Base-by-base conservation (phyloP, 2,888 invertebrate species). In the Tachina fera region DNA sequence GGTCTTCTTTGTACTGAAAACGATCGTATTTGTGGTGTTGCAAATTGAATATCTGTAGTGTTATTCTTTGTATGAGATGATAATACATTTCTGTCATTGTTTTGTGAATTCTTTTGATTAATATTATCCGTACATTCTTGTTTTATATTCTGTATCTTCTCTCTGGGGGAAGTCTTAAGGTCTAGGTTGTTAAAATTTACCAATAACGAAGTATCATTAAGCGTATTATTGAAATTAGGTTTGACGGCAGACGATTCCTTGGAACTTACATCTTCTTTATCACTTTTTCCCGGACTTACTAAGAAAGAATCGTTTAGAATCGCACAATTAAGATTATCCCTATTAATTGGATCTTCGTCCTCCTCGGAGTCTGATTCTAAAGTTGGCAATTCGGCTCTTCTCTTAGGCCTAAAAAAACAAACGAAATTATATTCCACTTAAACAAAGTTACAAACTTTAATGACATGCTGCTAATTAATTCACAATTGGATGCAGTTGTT, bases 221-320 rank as follows among this genome's bases (percentile, higher is more conserved):
- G 60, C 8, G 47, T 14, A 31, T 58, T 67, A 53, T 80, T 78
- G 22, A 16, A 22, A 56, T 63, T 65, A 11, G 47, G 22, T 68
- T 80, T 87, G 10, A 43, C 13, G 0, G 63, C 86, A 1, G 87
- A 82, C 3, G 75, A 77, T 31, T 74, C 88, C 6, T 84, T 86
- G 4, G 85, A 83, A 68, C 86, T 72, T 8, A 43, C 56, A 39
- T 88, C 84, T 19, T 87, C 89, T 3, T 85, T 47, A 39, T 90
- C 89, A 22, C 88, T 88, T 82, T 89, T 89, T 2, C 83, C 85
- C 0, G 92, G 92, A 82, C 91, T 92, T 10, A 92, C 67, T 8
- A 91, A 88, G 74, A 92, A 91, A 1, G 93, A 93, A 79, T 93
- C 92, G 75, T 92, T 91, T 0, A 93, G 88, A 41, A 92, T 91